Conservation (phyloP, 2,888 invertebrate genomes). For the Volucella inanis region DNA sequence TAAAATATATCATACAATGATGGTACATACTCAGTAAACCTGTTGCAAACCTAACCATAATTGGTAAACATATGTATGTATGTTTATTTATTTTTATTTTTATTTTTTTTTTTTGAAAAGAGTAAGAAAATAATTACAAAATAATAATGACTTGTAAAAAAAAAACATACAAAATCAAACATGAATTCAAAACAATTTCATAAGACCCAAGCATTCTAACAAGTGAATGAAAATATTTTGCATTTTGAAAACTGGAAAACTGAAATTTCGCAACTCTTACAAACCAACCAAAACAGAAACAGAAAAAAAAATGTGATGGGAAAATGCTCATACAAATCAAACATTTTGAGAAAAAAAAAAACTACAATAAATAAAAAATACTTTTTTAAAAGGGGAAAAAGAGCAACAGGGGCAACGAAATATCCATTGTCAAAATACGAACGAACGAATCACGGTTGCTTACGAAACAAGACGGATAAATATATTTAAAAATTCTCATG, state of each 20-base stretch:
- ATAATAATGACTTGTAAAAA: constrained; percentile 17
- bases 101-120: constrained; percentile 12
- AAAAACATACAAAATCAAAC: constrained; percentile 46
- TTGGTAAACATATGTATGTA: constrained; percentile 23
- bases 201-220: constrained; percentile 69
- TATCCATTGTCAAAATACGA: constrained; percentile 73
- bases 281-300: constrained; percentile 32
- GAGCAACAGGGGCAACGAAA: constrained; percentile 74
- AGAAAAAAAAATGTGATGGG: constrained; percentile 52
- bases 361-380: no score
- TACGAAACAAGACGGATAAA: constrained; percentile 70
- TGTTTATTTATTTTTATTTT: neutral
- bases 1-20: constrained; percentile 45
- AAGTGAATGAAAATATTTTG: constrained; percentile 67
- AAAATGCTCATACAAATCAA: constrained; percentile 68
- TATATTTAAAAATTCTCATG: constrained; percentile 39
- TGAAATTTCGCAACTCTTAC: constrained; percentile 59
- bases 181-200: constrained; percentile 54
- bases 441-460: constrained; percentile 72
- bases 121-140: constrained; percentile 16
- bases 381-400: constrained; percentile 62
- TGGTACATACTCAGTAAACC: constrained; percentile 69
- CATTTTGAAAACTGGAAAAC: constrained; percentile 58
- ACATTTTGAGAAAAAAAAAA: constrained; percentile 21
- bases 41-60: constrained; percentile 61